These are phyloP conservation scores for Polymixis lichenea DNA, from an alignment of 2,888 invertebrate genomes.

Conservation along the genomic window DNA sequence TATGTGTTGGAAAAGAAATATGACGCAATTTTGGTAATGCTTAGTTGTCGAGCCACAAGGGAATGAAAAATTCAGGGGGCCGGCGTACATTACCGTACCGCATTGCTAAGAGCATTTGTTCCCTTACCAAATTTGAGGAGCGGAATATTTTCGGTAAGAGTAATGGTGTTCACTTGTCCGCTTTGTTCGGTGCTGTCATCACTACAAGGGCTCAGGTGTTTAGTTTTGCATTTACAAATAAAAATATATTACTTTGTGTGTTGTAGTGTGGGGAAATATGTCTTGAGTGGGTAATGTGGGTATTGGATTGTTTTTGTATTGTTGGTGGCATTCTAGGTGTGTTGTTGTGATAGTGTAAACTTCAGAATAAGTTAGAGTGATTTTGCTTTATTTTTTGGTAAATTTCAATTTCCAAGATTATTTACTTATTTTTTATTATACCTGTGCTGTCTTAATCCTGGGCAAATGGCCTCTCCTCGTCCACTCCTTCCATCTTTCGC, in stretches of 20 bases:
- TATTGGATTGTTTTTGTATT: constrained; percentile 25
- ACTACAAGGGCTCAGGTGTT: constrained; percentile 67
- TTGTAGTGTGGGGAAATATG: constrained; percentile 21
- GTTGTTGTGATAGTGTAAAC: background rate
- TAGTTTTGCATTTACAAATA: constrained; percentile 65
- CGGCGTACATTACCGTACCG: constrained; percentile 86
- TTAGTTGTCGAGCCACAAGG: constrained; percentile 89
- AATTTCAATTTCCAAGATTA: too few species aligned
- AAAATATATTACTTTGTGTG: constrained; percentile 32
- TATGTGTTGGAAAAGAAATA: constrained; percentile 88
- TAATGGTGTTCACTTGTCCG: constrained; percentile 74
- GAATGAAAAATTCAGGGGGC: constrained; percentile 90
- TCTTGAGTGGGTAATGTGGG: constrained; percentile 12
- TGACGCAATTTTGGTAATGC: constrained; percentile 90
- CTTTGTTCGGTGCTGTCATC: constrained; percentile 62
- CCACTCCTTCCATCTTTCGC: too few species aligned
- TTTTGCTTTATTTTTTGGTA: background rate
- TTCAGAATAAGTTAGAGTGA: background rate
- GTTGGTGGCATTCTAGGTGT: background rate
- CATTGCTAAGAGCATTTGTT: constrained; percentile 88
- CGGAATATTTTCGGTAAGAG: constrained; percentile 80
- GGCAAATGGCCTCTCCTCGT: too few species aligned
- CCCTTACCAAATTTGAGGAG: constrained; percentile 80
- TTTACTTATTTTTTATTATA: too few species aligned
- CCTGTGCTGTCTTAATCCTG: too few species aligned